Base-by-base conservation (phyloP, 2,797 vertebrate genomes). In the Valencia hispanica region DNA sequence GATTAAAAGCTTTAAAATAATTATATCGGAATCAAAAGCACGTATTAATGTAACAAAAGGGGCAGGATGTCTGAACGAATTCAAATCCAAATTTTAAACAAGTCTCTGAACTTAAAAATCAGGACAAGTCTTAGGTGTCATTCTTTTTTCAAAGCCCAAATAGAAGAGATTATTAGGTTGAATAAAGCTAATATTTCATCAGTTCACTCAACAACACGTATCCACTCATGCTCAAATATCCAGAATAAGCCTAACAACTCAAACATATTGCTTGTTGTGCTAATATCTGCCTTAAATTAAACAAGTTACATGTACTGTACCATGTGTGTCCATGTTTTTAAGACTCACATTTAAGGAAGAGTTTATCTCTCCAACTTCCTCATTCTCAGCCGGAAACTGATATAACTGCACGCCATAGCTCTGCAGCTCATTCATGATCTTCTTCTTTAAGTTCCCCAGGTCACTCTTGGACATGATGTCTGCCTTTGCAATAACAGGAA, bases 391-490 rank as follows among this genome's bases (percentile, higher is more conserved):
- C 57, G 98, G 98, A 87, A 99, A 99, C 94, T 99, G 98, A 82
- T 99, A 99, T 84, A 99, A 97, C 94, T 99, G 98, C 76, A 99
- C 97, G 0, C 98, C 98, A 0, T 99, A 99, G 91, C 97, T 99
- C 87, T 99, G 97, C 92, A 99, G 94, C 92, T 99, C 98, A 0
- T 97, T 98, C 98, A 99, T 99, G 32, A 99, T 97, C 94, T 98
- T 99, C 77, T 98, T 98, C 94, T 99, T 99, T 84, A 99, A 96
- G 88, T 98, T 99, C 89, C 98, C 97, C 78, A 99, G 87, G 80
- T 99, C 98, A 0, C 95, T 97, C 91, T 96, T 99, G 81, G 97
- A 99, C 79, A 99, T 96, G 1, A 97, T 97, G 91, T 99, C 98
- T 5, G 98, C 96, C 88, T 99, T 99, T 68, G 98, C 98, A 34